These are phyloP conservation scores for Strigamia maritima DNA, from an alignment of 2,888 invertebrate species.

Conservation along the genomic window DNA sequence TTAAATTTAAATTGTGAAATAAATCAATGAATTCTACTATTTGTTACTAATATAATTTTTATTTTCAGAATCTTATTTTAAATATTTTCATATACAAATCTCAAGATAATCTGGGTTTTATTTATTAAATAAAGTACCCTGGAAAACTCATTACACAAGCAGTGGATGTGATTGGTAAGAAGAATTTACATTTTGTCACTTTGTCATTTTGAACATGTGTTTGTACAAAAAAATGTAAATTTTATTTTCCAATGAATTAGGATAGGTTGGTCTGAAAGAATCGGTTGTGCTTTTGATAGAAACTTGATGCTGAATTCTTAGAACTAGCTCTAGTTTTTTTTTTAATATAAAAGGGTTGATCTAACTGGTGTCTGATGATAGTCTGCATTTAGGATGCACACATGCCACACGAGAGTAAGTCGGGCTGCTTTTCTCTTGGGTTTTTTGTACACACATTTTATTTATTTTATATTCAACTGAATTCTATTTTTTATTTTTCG, in stretches of 20 bases:
- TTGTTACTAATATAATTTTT: background rate
- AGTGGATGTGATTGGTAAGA: constrained; percentile 26
- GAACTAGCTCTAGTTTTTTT: constrained; percentile 19
- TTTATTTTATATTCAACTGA: too few relatives aligned
- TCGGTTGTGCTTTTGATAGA: background rate
- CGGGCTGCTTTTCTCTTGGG: too few relatives aligned
- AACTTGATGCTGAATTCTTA: background rate
- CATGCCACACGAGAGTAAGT: background rate
- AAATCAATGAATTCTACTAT: background rate
- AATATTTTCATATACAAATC: background rate
- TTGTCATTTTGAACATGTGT: background rate
- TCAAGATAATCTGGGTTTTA: background rate
- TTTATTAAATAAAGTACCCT: background rate
- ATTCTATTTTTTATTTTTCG: too few relatives aligned
- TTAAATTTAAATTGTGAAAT: too few relatives aligned
- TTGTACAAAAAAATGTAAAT: background rate
- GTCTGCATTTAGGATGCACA: background rate
- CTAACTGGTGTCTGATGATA: background rate
- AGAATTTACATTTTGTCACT: background rate
- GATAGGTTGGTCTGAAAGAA: background rate
- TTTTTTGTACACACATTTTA: too few relatives aligned
- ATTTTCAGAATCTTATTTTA: background rate
- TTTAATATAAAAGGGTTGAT: constrained; percentile 2
- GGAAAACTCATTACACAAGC: background rate
- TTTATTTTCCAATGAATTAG: constrained; percentile 6